A percentile compares a stretch with the other conserved stretches of the same genome.
Evolutionary conservation across 2,113 vertebrate species (phyloP).

Genomic region (Heteronetta atricapilla): DNA sequence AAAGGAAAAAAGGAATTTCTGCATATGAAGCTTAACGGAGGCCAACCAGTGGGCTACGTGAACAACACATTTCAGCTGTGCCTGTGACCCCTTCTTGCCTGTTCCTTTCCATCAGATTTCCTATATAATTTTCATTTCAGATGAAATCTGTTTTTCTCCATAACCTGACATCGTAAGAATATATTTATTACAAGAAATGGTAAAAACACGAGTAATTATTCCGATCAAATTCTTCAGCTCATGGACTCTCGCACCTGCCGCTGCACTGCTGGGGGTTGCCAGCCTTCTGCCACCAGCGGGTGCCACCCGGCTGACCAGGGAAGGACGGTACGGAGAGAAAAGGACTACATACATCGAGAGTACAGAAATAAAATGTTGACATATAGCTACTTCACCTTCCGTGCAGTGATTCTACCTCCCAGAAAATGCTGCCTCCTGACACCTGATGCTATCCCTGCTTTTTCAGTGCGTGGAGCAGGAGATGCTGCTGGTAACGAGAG

Average conservation of each 20-base stretch:
- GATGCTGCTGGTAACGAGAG: neutral
- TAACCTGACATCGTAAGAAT: too few species aligned
- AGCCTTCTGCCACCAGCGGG: too few species aligned
- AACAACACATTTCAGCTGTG: neutral
- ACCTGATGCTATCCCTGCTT: neutral
- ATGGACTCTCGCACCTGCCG: too few species aligned
- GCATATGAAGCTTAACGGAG: neutral
- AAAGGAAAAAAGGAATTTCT: neutral
- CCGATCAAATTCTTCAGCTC: neutral
- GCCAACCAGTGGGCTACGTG: neutral
- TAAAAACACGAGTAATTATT: neutral
- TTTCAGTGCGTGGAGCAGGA: neutral
- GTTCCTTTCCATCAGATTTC: neutral
- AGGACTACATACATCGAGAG: neutral
- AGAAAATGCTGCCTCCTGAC: neutral
- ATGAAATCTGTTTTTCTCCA: neutral
- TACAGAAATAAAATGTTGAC: neutral
- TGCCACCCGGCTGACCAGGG: neutral
- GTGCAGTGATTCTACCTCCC: neutral
- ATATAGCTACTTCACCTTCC: neutral
- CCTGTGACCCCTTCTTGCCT: neutral
- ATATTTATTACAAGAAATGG: accelerated
- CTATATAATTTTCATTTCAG: neutral
- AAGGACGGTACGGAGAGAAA: neutral
- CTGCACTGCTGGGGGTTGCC: neutral